Conservation (phyloP, 2,888 invertebrate species). For the Stenchaetothrips biformis region DNA sequence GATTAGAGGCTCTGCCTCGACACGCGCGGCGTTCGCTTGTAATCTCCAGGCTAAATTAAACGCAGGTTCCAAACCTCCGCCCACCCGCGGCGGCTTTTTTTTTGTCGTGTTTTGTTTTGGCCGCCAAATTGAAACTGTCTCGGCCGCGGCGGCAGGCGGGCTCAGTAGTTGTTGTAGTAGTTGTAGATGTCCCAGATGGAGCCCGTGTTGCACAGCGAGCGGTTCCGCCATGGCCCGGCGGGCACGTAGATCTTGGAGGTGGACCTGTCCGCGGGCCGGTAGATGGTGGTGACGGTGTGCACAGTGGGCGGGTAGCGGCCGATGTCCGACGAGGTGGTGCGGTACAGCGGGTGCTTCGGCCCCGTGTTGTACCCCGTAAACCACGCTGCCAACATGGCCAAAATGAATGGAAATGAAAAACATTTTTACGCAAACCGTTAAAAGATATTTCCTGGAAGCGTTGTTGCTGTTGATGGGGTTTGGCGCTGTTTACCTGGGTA, state of each 20-base stretch:
- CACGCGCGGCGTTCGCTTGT: too few species aligned
- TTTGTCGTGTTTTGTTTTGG: too few species aligned
- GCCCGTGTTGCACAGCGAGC: conserved; percentile 10
- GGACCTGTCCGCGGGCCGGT: background rate
- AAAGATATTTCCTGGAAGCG: background rate
- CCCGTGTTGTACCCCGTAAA: background rate
- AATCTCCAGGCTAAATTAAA: too few species aligned
- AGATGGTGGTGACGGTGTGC: conserved; percentile 16
- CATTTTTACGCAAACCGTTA: too few species aligned
- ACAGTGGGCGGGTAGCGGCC: conserved; percentile 7
- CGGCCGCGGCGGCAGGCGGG: background rate
- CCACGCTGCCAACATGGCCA: background rate
- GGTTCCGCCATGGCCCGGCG: background rate
- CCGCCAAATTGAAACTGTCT: background rate
- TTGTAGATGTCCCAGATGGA: conserved; percentile 10
- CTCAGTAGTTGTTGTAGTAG: conserved; percentile 5
- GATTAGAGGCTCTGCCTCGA: too few species aligned
- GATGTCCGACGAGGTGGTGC: conserved; percentile 12
- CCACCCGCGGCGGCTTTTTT: too few species aligned
- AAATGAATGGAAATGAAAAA: too few species aligned
- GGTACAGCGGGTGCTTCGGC: conserved; percentile 2
- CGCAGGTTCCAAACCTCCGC: too few species aligned
- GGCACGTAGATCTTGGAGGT: background rate
- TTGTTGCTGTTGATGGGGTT: background rate
- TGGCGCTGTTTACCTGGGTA: background rate